Base-by-base conservation (phyloP, 2,888 invertebrate species). In the Ferdinandea cuprea region DNA sequence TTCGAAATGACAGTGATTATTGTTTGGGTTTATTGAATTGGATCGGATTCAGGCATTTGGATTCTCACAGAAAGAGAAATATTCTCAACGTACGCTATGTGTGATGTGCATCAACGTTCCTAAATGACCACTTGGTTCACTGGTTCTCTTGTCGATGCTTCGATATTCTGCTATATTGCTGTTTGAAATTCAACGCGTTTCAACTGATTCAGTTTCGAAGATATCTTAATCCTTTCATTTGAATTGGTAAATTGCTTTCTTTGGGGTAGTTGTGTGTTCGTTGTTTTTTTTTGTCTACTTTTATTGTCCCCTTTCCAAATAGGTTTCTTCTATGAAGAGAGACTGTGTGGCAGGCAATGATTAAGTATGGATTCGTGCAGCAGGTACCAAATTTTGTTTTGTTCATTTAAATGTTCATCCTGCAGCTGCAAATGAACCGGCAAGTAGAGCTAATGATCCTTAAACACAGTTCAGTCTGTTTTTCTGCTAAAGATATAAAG, bases 21-120 rank as follows among this genome's bases (percentile, higher is more conserved):
- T 83, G 83, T 83, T 83, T 83, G 78, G 83, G 83, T 83, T 83
- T 83, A 83, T 83, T 83, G 83, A 83, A 83, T 83, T 83, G 83
- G 72, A 83, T 83, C 71, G 72, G 66, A 81, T 81, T 77, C 69
- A 19, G 37, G 54, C 30, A 5, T 68, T 44, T 42, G 63, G 21
- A 59, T 32, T 74, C n/a, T n/a, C 42, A 19, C 44, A 40, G 54
- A 44, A 61, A 25, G 9, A 37, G 42, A 58, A 54, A 30, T 28
- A 40, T 54, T 40, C 37, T 17, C 35, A 15, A 28, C 46, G 40
- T 40, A 15, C 42, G n/a, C 46, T 15, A 28, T 6, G 17, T 17
- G 21, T 28, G 56, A 50, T 68, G 54, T 52, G 50, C 69, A 76
- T 69, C 81, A 40, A 54, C 48, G 42, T 72, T 52, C 32, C 63